phyloP scores from a whole-genome alignment of 2,113 vertebrate genomes.

The Dicaeum eximium region DNA sequence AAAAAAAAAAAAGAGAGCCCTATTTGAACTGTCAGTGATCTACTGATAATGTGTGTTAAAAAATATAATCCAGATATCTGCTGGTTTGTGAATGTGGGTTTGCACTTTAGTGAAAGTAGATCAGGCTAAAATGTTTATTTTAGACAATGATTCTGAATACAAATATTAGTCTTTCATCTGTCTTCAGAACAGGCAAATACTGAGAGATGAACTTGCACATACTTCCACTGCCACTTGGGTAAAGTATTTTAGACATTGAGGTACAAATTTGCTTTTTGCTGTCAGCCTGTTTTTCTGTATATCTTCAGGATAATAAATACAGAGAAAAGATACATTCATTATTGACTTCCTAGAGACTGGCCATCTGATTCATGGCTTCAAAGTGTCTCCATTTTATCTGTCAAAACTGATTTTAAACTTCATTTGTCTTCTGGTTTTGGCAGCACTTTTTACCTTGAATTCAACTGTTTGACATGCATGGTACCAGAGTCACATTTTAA shows the following conservation, averaged over 20 bases:
- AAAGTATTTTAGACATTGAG: neutral
- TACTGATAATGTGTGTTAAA: neutral
- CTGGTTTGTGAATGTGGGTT: neutral
- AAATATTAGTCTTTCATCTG: constrained; percentile 32
- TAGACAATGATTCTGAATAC: neutral
- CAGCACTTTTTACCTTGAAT: constrained; percentile 80
- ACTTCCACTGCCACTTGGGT: neutral
- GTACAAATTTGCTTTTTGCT: constrained; percentile 1
- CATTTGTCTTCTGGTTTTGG: constrained; percentile 87
- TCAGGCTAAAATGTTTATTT: neutral
- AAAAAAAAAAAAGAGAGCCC: neutral
- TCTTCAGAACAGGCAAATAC: neutral
- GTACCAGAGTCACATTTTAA: constrained; percentile 77
- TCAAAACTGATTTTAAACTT: constrained; percentile 84
- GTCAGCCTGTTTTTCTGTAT: constrained; percentile 7
- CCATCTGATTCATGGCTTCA: constrained; percentile 85
- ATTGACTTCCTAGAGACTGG: constrained; percentile 82
- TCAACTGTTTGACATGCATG: constrained; percentile 83
- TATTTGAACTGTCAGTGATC: neutral
- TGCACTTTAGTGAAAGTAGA: fast-evolving
- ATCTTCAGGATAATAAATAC: constrained; percentile 61
- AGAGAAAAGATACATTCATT: constrained; percentile 68
- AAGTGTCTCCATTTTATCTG: constrained; percentile 84
- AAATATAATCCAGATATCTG: neutral
- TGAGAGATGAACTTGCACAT: constrained; percentile 2